phyloP scores from a whole-genome alignment of 2,797 vertebrate genomes.

The Nannoperca australis region DNA sequence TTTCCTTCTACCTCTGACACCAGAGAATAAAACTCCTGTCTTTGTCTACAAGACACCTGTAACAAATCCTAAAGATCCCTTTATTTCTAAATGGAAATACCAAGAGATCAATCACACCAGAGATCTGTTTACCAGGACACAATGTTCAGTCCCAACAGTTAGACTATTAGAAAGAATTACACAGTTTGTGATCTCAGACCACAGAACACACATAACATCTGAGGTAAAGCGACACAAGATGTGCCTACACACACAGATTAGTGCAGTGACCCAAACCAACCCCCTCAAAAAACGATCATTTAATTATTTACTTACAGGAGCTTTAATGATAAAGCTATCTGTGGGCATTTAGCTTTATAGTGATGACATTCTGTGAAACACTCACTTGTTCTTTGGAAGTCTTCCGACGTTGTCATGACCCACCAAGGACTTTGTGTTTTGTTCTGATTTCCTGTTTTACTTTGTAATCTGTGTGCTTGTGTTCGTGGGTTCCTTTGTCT shows the following conservation, averaged over 20 bases:
- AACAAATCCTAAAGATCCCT: background rate
- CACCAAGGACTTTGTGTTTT: no score
- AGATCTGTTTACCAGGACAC: background rate
- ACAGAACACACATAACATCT: background rate
- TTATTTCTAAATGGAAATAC: background rate
- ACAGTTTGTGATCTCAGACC: background rate
- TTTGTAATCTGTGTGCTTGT: no score
- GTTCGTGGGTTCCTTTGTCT: no score
- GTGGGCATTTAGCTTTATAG: background rate
- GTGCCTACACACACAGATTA: background rate
- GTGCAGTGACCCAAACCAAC: background rate
- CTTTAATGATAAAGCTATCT: background rate
- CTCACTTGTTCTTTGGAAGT: background rate
- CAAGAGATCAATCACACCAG: background rate
- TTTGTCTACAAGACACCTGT: background rate
- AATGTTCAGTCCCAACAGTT: background rate
- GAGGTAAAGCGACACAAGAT: background rate
- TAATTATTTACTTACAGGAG: background rate
- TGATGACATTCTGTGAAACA: conserved; percentile 10
- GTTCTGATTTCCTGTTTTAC: no score
- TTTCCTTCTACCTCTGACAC: background rate
- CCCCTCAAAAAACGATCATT: background rate
- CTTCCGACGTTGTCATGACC: background rate
- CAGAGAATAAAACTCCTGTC: background rate
- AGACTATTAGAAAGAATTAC: background rate